Percentiles rank a stretch among this genome's conserved stretches.
Evolutionary conservation across 1,140 invertebrate species (phyloP).

Genomic region (Drosophila kurseongensis): DNA sequence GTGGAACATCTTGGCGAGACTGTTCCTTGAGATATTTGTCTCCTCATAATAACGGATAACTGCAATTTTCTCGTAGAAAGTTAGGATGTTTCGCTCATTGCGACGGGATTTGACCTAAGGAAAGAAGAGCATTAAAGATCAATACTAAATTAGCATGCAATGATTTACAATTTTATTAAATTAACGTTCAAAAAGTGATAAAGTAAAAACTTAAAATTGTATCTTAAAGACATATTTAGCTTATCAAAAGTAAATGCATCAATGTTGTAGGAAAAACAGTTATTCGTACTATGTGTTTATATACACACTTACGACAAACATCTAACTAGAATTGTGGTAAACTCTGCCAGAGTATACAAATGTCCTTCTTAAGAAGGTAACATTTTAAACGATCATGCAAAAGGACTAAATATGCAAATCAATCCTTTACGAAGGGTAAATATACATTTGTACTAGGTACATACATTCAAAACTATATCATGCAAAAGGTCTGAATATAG

Average conservation of each 20-base stretch:
- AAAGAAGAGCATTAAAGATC: neutral
- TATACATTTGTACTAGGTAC: neutral
- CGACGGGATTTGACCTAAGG: conserved; percentile 64
- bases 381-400: neutral
- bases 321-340: too few relatives aligned
- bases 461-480: neutral
- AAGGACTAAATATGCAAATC: neutral
- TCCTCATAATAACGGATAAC: conserved; percentile 81
- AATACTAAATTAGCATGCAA: too few relatives aligned
- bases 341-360: neutral
- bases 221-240: too few relatives aligned
- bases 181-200: too few relatives aligned
- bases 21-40: conserved; percentile 77
- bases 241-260: too few relatives aligned
- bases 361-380: neutral
- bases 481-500: neutral
- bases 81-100: conserved; percentile 80
- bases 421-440: neutral
- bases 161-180: too few relatives aligned
- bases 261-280: too few relatives aligned
- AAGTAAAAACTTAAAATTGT: too few relatives aligned
- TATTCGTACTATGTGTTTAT: too few relatives aligned
- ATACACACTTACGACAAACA: too few relatives aligned
- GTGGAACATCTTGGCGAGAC: conserved; percentile 80
- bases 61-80: conserved; percentile 82